A percentile compares a stretch with the other conserved stretches of the same genome.
These are phyloP conservation scores for Todus mexicanus DNA, from an alignment of 2,797 vertebrate genomes.

Conservation along the genomic window DNA sequence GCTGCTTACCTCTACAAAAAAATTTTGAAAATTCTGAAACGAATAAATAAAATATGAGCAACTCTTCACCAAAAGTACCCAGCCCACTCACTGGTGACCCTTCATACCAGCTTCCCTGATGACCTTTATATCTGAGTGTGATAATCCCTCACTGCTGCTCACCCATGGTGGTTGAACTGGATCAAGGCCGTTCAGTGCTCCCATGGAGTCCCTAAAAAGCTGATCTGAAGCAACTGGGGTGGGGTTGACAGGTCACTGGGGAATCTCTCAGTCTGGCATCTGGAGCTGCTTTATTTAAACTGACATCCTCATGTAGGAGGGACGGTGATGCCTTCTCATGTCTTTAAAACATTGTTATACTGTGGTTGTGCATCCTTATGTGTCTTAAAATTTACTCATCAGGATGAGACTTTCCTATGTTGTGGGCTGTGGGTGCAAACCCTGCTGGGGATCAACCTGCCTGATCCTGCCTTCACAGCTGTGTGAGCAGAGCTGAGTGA, in stretches of 20 bases:
- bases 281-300: neutral
- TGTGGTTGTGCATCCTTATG: neutral
- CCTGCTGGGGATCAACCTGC: neutral
- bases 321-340: neutral
- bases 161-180: neutral
- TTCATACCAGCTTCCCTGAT: neutral
- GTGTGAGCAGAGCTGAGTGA: neutral
- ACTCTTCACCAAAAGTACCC: neutral
- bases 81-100: neutral
- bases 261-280: neutral
- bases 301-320: accelerated
- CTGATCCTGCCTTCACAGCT: accelerated
- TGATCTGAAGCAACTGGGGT: neutral
- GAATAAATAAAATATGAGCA: conserved; percentile 11
- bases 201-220: neutral
- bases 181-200: neutral
- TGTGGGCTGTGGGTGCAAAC: accelerated
- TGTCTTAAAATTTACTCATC: neutral
- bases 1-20: conserved; percentile 29
- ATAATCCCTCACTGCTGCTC: neutral
- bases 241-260: neutral
- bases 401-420: neutral
- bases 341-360: neutral
- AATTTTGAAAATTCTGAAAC: neutral
- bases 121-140: accelerated